These are phyloP conservation scores for Drosophila ercepeae DNA, from an alignment of 1,140 invertebrate genomes.

Conservation along the genomic window DNA sequence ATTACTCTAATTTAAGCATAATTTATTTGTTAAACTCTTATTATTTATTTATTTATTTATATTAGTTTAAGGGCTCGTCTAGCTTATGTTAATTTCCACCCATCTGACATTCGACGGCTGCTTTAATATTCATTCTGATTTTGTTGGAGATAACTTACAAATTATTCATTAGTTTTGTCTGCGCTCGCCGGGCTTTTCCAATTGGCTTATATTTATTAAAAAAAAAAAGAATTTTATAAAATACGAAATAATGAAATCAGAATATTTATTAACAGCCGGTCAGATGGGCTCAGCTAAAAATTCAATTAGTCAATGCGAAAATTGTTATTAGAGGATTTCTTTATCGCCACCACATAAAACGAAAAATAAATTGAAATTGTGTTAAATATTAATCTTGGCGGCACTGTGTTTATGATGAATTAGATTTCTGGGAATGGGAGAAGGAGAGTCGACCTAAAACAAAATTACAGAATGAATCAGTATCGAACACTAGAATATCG, in stretches of 20 bases:
- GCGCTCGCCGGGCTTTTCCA: conserved; percentile 33
- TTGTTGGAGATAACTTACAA: conserved; percentile 46
- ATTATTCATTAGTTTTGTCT: conserved; percentile 25
- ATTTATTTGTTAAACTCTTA: conserved; percentile 66
- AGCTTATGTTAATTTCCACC: conserved; percentile 23
- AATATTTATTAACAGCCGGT: conserved; percentile 62
- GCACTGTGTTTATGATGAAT: background rate
- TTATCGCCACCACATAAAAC: conserved; percentile 26
- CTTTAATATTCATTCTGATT: conserved; percentile 76
- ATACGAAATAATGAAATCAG: conserved; percentile 66
- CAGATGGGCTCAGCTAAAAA: conserved; percentile 28
- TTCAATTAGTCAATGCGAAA: conserved; percentile 48
- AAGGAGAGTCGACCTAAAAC: too few species aligned
- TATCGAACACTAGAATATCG: background rate
- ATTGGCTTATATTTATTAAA: conserved; percentile 1
- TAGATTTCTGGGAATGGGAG: background rate
- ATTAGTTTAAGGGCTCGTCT: conserved; percentile 36
- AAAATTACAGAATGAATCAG: background rate
- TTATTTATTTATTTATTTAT: conserved; percentile 75
- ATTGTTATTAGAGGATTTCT: conserved; percentile 59
- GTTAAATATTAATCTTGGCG: conserved; percentile 22
- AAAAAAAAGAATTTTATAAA: conserved; percentile 2
- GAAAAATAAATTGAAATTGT: conserved; percentile 51
- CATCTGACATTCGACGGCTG: conserved; percentile 6
- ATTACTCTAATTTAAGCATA: conserved; percentile 40